A percentile compares a stretch with the other conserved stretches of the same genome.
Conservation (phyloP, 2,113 vertebrate genomes). For the Callionymus lyra region DNA sequence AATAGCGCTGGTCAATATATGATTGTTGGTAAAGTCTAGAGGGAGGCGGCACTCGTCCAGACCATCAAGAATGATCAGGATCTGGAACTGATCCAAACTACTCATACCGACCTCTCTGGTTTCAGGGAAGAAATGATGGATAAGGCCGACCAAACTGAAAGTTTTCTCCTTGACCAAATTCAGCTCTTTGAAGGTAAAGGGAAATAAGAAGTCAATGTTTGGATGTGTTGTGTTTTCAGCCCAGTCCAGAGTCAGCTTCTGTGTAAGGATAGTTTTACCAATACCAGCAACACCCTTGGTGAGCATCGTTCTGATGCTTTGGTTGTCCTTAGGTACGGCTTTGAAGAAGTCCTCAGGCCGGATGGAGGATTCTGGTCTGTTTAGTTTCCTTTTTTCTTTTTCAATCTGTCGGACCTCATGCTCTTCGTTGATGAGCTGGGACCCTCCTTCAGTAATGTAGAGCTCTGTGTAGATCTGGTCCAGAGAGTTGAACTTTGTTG, state of each 20-base stretch:
- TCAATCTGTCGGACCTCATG: conserved; percentile 1
- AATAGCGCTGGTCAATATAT: background rate
- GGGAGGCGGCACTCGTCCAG: conserved; percentile 3
- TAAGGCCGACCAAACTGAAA: background rate
- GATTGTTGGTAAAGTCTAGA: background rate
- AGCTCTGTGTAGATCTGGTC: background rate
- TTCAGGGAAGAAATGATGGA: background rate
- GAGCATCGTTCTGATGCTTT: background rate
- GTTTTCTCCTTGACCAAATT: background rate
- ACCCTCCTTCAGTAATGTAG: background rate
- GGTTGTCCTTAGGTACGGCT: background rate
- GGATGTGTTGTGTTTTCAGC: background rate
- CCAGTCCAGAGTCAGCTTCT: conserved; percentile 2
- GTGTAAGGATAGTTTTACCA: conserved; percentile 1
- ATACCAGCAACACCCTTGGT: background rate
- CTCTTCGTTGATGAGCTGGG: background rate
- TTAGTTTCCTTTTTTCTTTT: too few relatives aligned
- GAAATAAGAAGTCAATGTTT: background rate
- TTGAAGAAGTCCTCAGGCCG: background rate
- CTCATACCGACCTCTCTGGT: background rate
- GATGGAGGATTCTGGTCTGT: background rate
- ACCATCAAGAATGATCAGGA: background rate
- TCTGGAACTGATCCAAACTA: background rate
- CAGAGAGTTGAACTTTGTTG: too few relatives aligned
- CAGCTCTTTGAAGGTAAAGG: conserved; percentile 4